Base-by-base conservation (phyloP, 1,140 invertebrate species). In the Chironomus tepperi region DNA sequence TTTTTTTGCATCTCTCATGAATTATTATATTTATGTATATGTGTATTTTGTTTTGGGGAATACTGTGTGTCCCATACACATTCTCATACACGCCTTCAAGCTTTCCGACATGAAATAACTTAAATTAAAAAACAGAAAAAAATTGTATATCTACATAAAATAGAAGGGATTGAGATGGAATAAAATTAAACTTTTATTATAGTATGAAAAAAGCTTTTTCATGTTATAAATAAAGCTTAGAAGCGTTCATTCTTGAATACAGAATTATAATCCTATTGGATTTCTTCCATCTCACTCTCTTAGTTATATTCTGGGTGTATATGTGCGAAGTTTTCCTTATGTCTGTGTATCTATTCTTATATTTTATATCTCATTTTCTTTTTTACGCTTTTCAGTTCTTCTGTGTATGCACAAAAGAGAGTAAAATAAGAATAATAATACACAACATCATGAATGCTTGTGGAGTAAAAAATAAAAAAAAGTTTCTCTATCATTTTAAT, bases 191-290 rank as follows among this genome's bases (percentile, higher is more conserved):
- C 64, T 67, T 67, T 67, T 67, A 67, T 67, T 16, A 67, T 67
- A 67, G 15, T 18, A 67, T 3, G 64, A 67, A 67, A 47, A 67
- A 67, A 67, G 64, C 64, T 67, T 67, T 67, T 67, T 18, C 64
- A 67, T 67, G 64, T 67, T 67, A 67, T 67, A 67, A 67, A 67
- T 67, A 67, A 67, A 67, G n/a, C 64, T 67, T 67, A 67, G 64
- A 67, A 67, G 64, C n/a, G n/a, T 15, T 47, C 15, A 8, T 18
- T 67, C 64, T 67, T 19, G 64, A 67, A 67, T 67, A 67, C 16
- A 67, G n/a, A 67, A 67, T 18, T 19, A 67, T 67, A 67, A 67
- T 67, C 64, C 64, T 18, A 67, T 67, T 67, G 64, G 7, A 67
- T 67, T 67, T 15, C 64, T 67, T 67, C 64, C 64, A 7, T 18